phyloP scores from a whole-genome alignment of 2,888 invertebrate genomes.

The Ornithoptera alexandrae region DNA sequence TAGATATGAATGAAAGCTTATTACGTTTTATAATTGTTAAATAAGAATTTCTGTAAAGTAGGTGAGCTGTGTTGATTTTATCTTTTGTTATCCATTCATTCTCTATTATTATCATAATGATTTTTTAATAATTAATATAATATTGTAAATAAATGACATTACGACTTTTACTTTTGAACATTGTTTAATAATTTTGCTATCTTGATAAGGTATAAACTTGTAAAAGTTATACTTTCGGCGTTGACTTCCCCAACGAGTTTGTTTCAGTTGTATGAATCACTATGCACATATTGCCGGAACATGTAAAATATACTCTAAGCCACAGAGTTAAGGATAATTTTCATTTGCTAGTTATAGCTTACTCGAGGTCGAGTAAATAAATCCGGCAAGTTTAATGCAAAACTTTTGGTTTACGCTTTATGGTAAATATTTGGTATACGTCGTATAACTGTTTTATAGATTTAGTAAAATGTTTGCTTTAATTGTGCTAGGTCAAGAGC shows the following conservation, averaged over 20 bases:
- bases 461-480: slow-evolving; percentile 79
- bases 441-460: slow-evolving; percentile 79
- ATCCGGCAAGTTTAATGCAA: slow-evolving; percentile 77
- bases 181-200: background rate
- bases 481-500: slow-evolving; percentile 80
- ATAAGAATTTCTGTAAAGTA: too few species aligned
- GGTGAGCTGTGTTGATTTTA: too few species aligned
- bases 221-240: slow-evolving; percentile 38
- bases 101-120: too few species aligned
- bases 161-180: too few species aligned
- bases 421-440: slow-evolving; percentile 80
- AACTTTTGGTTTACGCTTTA: slow-evolving; percentile 80
- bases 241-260: slow-evolving; percentile 48
- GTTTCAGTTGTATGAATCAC: slow-evolving; percentile 47
- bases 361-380: slow-evolving; percentile 69
- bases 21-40: too few species aligned
- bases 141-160: too few species aligned
- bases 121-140: too few species aligned
- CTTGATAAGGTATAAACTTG: slow-evolving; percentile 35
- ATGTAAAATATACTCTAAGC: slow-evolving; percentile 37
- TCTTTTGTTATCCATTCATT: too few species aligned
- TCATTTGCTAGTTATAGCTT: slow-evolving; percentile 47
- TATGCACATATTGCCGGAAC: slow-evolving; percentile 32
- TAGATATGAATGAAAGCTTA: too few species aligned
- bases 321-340: slow-evolving; percentile 44